Conservation (phyloP, 2,113 vertebrate genomes). For the Sakesphorus luctuosus region DNA sequence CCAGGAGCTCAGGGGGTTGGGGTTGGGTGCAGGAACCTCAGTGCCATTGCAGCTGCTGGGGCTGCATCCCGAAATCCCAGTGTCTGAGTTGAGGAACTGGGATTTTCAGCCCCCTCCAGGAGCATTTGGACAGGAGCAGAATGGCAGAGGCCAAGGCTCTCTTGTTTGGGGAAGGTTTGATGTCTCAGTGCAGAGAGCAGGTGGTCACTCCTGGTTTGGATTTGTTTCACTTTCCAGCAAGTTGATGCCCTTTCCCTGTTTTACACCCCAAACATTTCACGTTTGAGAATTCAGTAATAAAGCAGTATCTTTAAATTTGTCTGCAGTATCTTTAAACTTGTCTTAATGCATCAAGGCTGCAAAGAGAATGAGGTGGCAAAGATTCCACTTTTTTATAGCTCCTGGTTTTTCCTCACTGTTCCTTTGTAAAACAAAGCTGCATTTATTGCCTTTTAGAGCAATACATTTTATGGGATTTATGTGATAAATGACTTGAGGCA, state of each 20-base stretch:
- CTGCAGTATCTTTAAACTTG: neutral
- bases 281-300: neutral
- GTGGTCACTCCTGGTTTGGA: neutral
- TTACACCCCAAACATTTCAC: neutral
- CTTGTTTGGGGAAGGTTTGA: neutral
- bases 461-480: neutral
- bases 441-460: slow-evolving; percentile 13
- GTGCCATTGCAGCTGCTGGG: neutral
- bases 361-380: neutral
- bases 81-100: neutral
- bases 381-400: neutral
- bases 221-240: neutral
- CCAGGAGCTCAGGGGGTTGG: neutral
- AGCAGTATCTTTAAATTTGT: neutral
- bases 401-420: neutral
- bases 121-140: neutral
- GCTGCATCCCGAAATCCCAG: neutral
- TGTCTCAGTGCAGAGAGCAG: accelerated
- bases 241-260: neutral
- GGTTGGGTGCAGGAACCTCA: neutral
- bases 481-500: neutral
- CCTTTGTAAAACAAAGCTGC: slow-evolving; percentile 1
- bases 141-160: neutral
- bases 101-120: neutral
- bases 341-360: neutral